Percentiles rank a stretch among this genome's conserved stretches.
These are phyloP conservation scores for Spermophilus dauricus DNA, from an alignment of 2,113 vertebrate genomes.

Conservation along the genomic window DNA sequence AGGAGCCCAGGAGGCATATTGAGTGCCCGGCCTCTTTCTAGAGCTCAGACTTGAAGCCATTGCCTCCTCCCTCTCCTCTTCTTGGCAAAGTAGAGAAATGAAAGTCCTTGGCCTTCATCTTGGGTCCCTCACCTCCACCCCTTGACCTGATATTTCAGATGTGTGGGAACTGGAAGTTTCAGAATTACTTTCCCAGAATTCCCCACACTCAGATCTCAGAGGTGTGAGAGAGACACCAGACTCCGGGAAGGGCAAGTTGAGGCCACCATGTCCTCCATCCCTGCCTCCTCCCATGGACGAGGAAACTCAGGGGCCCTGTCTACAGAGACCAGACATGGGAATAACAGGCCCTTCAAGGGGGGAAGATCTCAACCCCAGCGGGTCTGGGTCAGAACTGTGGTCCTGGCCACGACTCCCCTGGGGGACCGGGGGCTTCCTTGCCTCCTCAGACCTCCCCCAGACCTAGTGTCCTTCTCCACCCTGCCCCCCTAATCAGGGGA, in stretches of 20 bases:
- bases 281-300: not conserved
- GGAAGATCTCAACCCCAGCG: not conserved
- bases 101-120: not conserved
- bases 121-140: not conserved
- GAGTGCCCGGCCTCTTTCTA: not conserved
- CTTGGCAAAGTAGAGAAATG: not conserved
- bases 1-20: not conserved
- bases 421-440: not conserved
- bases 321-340: not conserved
- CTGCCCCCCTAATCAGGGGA: too few relatives aligned
- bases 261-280: rapidly evolving
- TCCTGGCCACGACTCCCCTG: not conserved
- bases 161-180: not conserved
- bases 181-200: not conserved
- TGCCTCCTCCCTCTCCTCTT: not conserved
- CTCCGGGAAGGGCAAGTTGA: not conserved
- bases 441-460: not conserved
- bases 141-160: too few relatives aligned
- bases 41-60: not conserved
- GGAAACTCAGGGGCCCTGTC: not conserved
- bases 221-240: not conserved
- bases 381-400: not conserved
- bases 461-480: not conserved
- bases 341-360: too few relatives aligned
- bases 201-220: not conserved